These are phyloP conservation scores for Zaprionus taronus DNA, from an alignment of 1,140 invertebrate species.

Conservation along the genomic window DNA sequence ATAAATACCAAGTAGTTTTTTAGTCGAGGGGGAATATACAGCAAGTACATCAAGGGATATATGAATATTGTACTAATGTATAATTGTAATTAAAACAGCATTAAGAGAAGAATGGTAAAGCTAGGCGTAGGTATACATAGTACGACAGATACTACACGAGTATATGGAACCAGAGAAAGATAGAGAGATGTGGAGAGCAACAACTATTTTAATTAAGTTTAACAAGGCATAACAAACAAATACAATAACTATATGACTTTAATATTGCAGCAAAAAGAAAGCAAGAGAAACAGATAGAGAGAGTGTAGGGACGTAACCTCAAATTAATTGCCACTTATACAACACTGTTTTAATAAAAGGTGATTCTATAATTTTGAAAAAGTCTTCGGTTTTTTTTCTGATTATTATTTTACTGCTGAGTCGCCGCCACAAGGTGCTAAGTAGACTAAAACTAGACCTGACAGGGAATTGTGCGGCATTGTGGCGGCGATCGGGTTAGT, in stretches of 20 bases:
- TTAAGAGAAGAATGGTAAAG: constrained; percentile 70
- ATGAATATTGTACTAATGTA: constrained; percentile 72
- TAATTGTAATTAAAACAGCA: constrained; percentile 68
- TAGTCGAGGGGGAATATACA: constrained; percentile 3
- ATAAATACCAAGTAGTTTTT: constrained; percentile 8
- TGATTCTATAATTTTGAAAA: constrained; percentile 60
- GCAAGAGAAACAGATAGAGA: constrained; percentile 6
- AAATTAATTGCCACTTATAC: constrained; percentile 42
- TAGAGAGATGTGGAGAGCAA: constrained; percentile 53
- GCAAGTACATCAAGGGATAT: constrained; percentile 56
- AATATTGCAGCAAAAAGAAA: constrained; percentile 30
- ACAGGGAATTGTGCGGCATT: neutral
- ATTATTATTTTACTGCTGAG: constrained; percentile 18
- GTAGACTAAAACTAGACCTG: constrained; percentile 17
- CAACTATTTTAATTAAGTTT: constrained; percentile 75
- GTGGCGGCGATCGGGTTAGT: constrained; percentile 8
- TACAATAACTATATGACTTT: constrained; percentile 62
- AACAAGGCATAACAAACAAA: constrained; percentile 69
- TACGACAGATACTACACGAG: constrained; percentile 17
- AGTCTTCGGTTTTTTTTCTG: constrained; percentile 42
- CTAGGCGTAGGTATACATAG: constrained; percentile 73
- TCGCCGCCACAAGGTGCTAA: constrained; percentile 65
- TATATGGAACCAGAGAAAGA: constrained; percentile 56
- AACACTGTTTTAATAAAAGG: constrained; percentile 60
- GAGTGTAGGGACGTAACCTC: constrained; percentile 35